These are phyloP conservation scores for Crambe crambe DNA, from an alignment of 37 sponge, comb jelly and placozoan species.

Conservation along the genomic window DNA sequence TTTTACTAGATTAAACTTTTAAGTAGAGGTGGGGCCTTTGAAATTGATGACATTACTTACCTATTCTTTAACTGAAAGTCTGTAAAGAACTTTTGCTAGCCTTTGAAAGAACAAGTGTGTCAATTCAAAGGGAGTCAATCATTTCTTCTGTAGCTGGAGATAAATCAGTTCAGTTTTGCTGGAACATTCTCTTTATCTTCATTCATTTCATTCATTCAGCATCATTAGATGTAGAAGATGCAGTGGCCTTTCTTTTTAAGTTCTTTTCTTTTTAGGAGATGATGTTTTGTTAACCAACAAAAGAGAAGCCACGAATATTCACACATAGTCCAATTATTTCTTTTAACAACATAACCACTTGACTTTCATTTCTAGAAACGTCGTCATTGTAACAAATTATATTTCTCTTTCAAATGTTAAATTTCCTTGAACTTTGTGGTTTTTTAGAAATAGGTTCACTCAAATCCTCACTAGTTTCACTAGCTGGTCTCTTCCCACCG, in stretches of 20 bases:
- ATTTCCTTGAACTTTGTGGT: not conserved
- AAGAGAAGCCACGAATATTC: too few species aligned
- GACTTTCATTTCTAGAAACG: not conserved
- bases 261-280: constrained; percentile 24
- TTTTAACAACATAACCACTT: too few species aligned
- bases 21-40: constrained; percentile 32
- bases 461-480: not conserved
- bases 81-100: not conserved
- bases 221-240: constrained; percentile 2
- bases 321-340: too few species aligned
- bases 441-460: constrained; percentile 7
- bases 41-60: constrained; percentile 18
- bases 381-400: too few species aligned
- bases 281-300: constrained; percentile 9
- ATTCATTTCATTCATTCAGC: not conserved
- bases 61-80: constrained; percentile 28
- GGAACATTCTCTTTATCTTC: not conserved
- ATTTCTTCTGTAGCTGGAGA: constrained; percentile 10
- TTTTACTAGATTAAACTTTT: not conserved
- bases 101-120: not conserved
- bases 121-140: not conserved
- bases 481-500: not conserved
- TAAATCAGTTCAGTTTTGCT: constrained; percentile 30
- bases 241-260: constrained; percentile 28
- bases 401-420: not conserved